phyloP scores from a whole-genome alignment of 2,797 vertebrate species.

The Eulemur albifrons region DNA sequence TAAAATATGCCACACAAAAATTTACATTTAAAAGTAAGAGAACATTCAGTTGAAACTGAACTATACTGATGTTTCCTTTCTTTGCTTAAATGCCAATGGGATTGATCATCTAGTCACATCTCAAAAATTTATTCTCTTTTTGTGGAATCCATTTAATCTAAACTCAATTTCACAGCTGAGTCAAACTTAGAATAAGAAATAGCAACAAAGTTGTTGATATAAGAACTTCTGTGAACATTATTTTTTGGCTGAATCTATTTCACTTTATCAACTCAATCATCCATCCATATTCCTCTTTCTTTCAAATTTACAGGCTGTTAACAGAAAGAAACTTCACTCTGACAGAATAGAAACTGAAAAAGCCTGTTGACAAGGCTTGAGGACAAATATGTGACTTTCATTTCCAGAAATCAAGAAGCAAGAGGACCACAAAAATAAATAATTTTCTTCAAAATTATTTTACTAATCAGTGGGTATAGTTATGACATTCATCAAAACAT shows the following conservation, averaged over 20 bases:
- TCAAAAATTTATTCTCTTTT: background rate
- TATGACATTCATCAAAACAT: background rate
- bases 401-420: background rate
- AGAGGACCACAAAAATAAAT: background rate
- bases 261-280: background rate
- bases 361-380: background rate
- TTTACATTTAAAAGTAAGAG: conserved; percentile 25
- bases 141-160: background rate
- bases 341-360: background rate
- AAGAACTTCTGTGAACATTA: background rate
- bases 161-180: conserved; percentile 46
- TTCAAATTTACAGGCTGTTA: background rate
- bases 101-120: background rate
- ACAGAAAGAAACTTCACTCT: background rate
- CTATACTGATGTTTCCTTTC: background rate
- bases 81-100: background rate
- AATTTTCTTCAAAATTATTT: background rate
- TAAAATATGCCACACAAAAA: background rate
- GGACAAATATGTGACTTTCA: background rate
- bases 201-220: background rate
- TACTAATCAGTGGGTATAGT: background rate
- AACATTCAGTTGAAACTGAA: background rate
- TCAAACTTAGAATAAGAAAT: conserved; percentile 12
- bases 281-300: background rate
- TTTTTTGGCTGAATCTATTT: background rate